A percentile compares a stretch with the other conserved stretches of the same genome.
Conservation (phyloP, 2,888 invertebrate species). For the Megastigmus dorsalis region DNA sequence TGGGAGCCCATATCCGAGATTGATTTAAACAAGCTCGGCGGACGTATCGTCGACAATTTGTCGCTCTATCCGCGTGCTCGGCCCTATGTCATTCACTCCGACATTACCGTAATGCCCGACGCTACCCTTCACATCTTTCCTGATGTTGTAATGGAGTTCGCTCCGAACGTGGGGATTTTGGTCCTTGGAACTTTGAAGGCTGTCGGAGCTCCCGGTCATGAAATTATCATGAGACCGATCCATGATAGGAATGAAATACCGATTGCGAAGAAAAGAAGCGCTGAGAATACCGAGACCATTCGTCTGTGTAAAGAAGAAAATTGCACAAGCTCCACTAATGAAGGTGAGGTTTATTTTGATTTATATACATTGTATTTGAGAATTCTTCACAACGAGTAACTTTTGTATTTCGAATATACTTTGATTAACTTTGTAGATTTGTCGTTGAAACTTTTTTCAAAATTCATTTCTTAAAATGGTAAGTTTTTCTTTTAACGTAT, state of each 20-base stretch:
- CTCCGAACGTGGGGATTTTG: conserved; percentile 95
- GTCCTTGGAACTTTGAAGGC: conserved; percentile 94
- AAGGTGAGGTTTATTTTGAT: conserved; percentile 68
- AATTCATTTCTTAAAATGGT: neutral
- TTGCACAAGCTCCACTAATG: conserved; percentile 78
- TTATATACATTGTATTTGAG: too few relatives aligned
- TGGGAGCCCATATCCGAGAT: conserved; percentile 76
- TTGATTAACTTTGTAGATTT: too few relatives aligned
- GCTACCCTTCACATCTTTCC: conserved; percentile 89
- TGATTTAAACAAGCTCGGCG: conserved; percentile 84
- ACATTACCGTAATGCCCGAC: conserved; percentile 98
- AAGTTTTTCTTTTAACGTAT: neutral
- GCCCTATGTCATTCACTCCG: conserved; percentile 89
- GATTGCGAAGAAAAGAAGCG: conserved; percentile 45
- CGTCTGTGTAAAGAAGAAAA: conserved; percentile 87
- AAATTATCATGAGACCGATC: conserved; percentile 86
- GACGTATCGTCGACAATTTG: conserved; percentile 82
- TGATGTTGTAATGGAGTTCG: conserved; percentile 94
- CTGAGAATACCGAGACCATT: conserved; percentile 78
- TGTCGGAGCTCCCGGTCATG: conserved; percentile 83
- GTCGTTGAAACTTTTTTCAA: too few relatives aligned
- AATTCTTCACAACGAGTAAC: too few relatives aligned
- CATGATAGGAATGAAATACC: conserved; percentile 59
- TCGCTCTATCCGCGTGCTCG: conserved; percentile 79
- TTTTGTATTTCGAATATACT: too few relatives aligned